Evolutionary conservation across 2,888 invertebrate genomes (phyloP).

Genomic region (Lasius platythorax): DNA sequence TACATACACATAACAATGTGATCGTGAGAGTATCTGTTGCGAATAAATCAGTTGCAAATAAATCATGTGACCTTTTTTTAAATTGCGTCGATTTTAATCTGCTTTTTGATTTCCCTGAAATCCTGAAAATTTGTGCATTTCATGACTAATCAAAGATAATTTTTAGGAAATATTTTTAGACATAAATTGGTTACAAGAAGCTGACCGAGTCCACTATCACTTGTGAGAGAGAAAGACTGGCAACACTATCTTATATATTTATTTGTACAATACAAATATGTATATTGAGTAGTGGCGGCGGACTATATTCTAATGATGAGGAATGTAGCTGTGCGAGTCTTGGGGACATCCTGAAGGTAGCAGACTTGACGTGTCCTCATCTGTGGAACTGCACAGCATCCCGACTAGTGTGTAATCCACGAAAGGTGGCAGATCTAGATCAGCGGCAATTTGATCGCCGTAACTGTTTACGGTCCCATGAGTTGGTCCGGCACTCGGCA

Average conservation of each 20-base stretch:
- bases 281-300: slow-evolving; percentile 59
- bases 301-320: slow-evolving; percentile 80
- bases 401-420: slow-evolving; percentile 84
- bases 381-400: slow-evolving; percentile 83
- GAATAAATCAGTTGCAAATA: slow-evolving; percentile 80
- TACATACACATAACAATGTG: slow-evolving; percentile 77
- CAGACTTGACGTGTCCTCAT: slow-evolving; percentile 74
- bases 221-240: slow-evolving; percentile 33
- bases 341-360: slow-evolving; percentile 74
- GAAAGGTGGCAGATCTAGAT: slow-evolving; percentile 82
- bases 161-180: not conserved
- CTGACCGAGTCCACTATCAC: not conserved
- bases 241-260: slow-evolving; percentile 68
- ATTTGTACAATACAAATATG: slow-evolving; percentile 80
- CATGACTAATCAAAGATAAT: not conserved
- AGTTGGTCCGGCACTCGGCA: slow-evolving; percentile 39
- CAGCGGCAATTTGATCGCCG: slow-evolving; percentile 71
- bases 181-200: not conserved
- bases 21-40: slow-evolving; percentile 81
- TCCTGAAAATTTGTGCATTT: not conserved
- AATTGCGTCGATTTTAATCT: slow-evolving; percentile 44
- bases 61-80: slow-evolving; percentile 77
- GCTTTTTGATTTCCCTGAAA: slow-evolving; percentile 6
- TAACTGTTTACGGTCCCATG: slow-evolving; percentile 67
- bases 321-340: slow-evolving; percentile 80